These are phyloP conservation scores for Pristionchus japonicus DNA, from an alignment of 2,888 invertebrate species.

Conservation along the genomic window DNA sequence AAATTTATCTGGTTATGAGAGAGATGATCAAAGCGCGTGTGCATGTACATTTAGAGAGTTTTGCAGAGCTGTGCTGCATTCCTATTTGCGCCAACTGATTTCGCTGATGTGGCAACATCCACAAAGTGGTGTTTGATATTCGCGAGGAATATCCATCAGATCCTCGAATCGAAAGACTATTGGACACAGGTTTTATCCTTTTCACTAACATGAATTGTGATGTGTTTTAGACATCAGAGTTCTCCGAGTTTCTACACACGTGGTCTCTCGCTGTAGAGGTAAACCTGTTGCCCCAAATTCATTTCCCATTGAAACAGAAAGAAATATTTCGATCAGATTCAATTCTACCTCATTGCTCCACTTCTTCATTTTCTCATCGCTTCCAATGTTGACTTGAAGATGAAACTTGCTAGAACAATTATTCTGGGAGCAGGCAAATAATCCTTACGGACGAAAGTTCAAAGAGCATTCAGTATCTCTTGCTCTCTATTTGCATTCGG, in stretches of 20 bases:
- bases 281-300: too few species aligned
- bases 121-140: neutral
- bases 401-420: neutral
- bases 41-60: too few species aligned
- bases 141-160: neutral
- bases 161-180: neutral
- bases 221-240: neutral
- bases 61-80: neutral
- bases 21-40: too few species aligned
- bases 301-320: too few species aligned
- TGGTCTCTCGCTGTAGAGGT: neutral
- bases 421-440: neutral
- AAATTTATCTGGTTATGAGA: neutral
- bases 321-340: neutral
- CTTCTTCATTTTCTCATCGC: neutral
- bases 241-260: neutral
- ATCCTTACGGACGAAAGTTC: neutral
- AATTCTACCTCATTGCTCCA: constrained; percentile 3
- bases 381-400: neutral
- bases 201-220: neutral
- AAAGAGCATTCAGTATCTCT: neutral
- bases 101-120: neutral
- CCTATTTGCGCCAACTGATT: neutral
- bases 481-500: neutral
- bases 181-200: neutral